These are phyloP conservation scores for Serranus cabrilla DNA, from an alignment of 2,797 vertebrate genomes.

Conservation along the genomic window DNA sequence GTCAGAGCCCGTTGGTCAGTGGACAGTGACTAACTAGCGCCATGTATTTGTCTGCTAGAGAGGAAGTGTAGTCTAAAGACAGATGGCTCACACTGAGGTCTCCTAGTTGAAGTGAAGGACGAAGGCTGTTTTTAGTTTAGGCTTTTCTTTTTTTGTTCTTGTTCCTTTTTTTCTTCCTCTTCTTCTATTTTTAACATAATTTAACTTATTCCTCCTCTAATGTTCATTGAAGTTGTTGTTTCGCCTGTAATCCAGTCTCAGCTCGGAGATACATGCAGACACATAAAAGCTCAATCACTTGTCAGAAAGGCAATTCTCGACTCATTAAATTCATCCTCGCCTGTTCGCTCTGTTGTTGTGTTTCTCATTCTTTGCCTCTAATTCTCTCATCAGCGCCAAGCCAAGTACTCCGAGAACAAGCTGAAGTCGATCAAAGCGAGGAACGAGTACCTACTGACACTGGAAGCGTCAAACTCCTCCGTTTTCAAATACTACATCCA, in stretches of 20 bases:
- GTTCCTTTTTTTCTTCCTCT: conserved; percentile 35
- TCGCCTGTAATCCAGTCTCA: conserved; percentile 45
- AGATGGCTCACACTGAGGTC: conserved; percentile 24
- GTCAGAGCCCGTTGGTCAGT: conserved; percentile 71
- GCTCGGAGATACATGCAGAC: conserved; percentile 29
- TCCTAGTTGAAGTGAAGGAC: conserved; percentile 38
- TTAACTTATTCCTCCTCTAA: conserved; percentile 32
- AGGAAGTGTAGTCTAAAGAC: conserved; percentile 57
- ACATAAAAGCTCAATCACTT: conserved; percentile 62
- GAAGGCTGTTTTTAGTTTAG: conserved; percentile 47
- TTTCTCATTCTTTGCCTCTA: conserved; percentile 52
- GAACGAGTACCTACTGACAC: conserved; percentile 97
- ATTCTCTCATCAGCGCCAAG: conserved; percentile 91
- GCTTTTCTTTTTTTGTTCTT: conserved; percentile 7
- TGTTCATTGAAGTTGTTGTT: conserved; percentile 47
- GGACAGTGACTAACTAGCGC: conserved; percentile 61
- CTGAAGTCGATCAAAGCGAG: conserved; percentile 99
- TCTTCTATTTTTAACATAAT: conserved; percentile 43
- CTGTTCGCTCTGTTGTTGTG: conserved; percentile 43
- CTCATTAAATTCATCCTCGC: conserved; percentile 58
- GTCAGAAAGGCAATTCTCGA: conserved; percentile 57
- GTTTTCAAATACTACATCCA: conserved; percentile 99
- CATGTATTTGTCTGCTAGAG: conserved; percentile 46
- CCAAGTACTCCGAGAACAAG: conserved; percentile 99
- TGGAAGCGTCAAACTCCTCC: conserved; percentile 97